Percentiles rank a stretch among this genome's conserved stretches.
These are phyloP conservation scores for Drosophila nannoptera DNA, from an alignment of 1,140 invertebrate species.

Conservation along the genomic window DNA sequence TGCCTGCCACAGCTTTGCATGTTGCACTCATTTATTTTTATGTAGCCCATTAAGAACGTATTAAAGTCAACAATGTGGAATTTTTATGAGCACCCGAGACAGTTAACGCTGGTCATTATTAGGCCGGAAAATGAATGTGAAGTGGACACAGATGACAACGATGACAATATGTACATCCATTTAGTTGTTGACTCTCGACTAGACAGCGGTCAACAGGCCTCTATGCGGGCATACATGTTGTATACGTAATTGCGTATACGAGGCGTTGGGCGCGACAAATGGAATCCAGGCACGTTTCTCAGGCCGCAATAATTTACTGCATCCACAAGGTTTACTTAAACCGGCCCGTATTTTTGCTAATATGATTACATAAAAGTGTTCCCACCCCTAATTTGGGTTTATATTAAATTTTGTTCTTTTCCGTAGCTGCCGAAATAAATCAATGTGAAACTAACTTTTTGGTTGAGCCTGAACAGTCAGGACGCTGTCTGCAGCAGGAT, in stretches of 20 bases:
- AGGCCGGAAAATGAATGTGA: constrained; percentile 29
- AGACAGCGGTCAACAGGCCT: constrained; percentile 31
- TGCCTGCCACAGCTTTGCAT: constrained; percentile 14
- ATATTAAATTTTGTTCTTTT: constrained; percentile 8
- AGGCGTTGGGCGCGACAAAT: constrained; percentile 21
- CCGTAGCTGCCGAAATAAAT: not conserved
- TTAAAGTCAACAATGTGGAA: constrained; percentile 67
- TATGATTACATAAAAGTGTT: too few relatives aligned
- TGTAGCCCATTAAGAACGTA: constrained; percentile 58
- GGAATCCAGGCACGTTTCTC: constrained; percentile 46
- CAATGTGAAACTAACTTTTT: constrained; percentile 14
- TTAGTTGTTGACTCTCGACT: constrained; percentile 12
- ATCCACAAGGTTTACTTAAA: constrained; percentile 49
- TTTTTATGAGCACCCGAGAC: constrained; percentile 52
- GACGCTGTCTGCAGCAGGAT: constrained; percentile 6
- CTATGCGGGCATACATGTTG: constrained; percentile 43
- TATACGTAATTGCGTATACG: constrained; percentile 57
- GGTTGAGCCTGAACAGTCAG: constrained; percentile 1
- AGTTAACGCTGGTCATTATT: constrained; percentile 35
- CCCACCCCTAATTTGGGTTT: not conserved
- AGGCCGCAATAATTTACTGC: constrained; percentile 55
- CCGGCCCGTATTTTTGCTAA: constrained; percentile 41
- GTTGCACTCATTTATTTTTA: constrained; percentile 52
- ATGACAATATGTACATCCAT: constrained; percentile 16
- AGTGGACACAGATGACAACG: constrained; percentile 8